These are phyloP conservation scores for Alaudala cheleensis DNA, from an alignment of 2,113 vertebrate species.

Conservation along the genomic window DNA sequence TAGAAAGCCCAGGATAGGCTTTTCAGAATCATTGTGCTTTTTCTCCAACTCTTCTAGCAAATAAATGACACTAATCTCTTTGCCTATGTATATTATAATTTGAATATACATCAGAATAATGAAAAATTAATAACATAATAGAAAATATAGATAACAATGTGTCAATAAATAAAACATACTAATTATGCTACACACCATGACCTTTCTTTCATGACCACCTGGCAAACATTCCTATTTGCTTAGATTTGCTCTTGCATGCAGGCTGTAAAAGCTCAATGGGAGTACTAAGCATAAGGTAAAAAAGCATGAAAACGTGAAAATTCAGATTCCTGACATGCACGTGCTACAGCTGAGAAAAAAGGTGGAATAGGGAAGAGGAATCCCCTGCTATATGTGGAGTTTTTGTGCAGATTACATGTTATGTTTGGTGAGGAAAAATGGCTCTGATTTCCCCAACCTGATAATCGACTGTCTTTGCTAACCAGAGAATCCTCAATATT, in stretches of 20 bases:
- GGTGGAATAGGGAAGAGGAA: not conserved
- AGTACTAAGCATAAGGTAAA: not conserved
- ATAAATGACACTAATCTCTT: not conserved
- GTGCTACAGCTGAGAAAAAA: not conserved
- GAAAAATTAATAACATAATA: not conserved
- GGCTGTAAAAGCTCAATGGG: not conserved
- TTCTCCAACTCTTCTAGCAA: not conserved
- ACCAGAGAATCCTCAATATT: not conserved
- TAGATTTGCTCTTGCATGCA: not conserved
- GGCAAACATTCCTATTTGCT: not conserved
- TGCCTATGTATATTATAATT: not conserved
- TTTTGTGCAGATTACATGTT: not conserved
- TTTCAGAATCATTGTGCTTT: not conserved
- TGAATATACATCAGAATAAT: not conserved
- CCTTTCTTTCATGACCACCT: not conserved
- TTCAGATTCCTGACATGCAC: not conserved
- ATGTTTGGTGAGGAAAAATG: not conserved
- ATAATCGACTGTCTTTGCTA: not conserved
- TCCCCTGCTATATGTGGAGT: not conserved
- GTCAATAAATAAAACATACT: not conserved
- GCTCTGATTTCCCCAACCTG: not conserved
- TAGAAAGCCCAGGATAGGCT: not conserved
- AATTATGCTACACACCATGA: not conserved
- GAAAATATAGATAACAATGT: not conserved
- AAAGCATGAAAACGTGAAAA: not conserved